These are phyloP conservation scores for Alectoris magna DNA, from an alignment of 2,797 vertebrate species.

Conservation along the genomic window DNA sequence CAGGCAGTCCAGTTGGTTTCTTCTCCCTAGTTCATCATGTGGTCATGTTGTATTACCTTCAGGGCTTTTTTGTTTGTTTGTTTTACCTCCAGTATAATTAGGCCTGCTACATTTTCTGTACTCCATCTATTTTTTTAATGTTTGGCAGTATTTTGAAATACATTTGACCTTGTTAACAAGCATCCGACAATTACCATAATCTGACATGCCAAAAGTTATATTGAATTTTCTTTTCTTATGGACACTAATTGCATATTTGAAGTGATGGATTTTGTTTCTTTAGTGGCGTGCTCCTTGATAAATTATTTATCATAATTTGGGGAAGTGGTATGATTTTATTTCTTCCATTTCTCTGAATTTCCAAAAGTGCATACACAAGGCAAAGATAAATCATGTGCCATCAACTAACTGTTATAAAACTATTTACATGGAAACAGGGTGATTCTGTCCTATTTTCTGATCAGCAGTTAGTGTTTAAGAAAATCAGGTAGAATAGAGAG, in stretches of 20 bases:
- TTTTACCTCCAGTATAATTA: constrained; percentile 16
- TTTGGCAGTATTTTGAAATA: constrained; percentile 44
- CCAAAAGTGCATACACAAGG: constrained; percentile 19
- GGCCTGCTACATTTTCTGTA: not conserved
- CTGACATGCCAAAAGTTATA: constrained; percentile 46
- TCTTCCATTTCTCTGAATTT: constrained; percentile 26
- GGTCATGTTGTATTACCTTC: constrained; percentile 44
- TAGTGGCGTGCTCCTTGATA: constrained; percentile 23
- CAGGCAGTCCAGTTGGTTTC: constrained; percentile 14
- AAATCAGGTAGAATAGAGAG: constrained; percentile 12
- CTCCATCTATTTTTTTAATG: constrained; percentile 19
- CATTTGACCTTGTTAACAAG: constrained; percentile 51
- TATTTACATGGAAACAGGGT: not conserved
- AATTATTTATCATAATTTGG: constrained; percentile 49
- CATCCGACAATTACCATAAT: constrained; percentile 58
- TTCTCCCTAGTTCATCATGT: not conserved
- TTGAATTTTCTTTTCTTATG: constrained; percentile 63
- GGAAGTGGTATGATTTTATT: constrained; percentile 24
- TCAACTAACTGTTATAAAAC: constrained; percentile 24
- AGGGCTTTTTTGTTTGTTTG: not conserved
- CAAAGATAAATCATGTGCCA: constrained; percentile 43
- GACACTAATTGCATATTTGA: constrained; percentile 56
- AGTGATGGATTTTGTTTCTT: constrained; percentile 57
- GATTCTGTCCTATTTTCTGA: constrained; percentile 30
- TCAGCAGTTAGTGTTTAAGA: not conserved